phyloP scores from a whole-genome alignment of 2,797 vertebrate genomes.

The Orestias chungarensis region DNA sequence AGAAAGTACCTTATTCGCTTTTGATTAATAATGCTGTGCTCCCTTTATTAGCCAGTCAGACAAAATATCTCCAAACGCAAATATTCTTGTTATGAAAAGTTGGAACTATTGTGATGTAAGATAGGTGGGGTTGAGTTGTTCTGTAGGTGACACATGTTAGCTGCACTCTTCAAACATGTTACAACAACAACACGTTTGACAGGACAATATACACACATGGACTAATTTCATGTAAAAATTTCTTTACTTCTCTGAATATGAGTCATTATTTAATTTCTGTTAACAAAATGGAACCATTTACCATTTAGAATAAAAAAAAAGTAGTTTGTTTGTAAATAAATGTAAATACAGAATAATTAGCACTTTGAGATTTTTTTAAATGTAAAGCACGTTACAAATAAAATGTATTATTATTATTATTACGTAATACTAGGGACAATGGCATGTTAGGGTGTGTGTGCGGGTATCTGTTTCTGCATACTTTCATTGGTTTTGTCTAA shows the following conservation, averaged over 20 bases:
- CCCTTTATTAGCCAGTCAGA: neutral
- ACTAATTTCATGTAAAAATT: neutral
- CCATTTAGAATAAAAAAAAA: neutral
- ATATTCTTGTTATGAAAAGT: neutral
- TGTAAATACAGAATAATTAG: neutral
- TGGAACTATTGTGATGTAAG: neutral
- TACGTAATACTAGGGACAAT: too few species aligned
- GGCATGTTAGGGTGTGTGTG: neutral
- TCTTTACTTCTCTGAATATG: neutral
- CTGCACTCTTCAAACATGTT: conserved; percentile 17
- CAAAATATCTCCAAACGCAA: neutral
- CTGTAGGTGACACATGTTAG: conserved; percentile 25
- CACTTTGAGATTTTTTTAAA: too few species aligned
- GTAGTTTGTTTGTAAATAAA: too few species aligned
- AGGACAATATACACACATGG: neutral
- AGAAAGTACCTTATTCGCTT: conserved; percentile 6
- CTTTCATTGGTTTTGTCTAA: neutral
- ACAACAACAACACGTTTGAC: neutral
- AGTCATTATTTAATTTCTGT: neutral
- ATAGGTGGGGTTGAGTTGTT: neutral
- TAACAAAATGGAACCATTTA: neutral
- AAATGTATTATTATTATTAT: too few species aligned
- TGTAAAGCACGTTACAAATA: too few species aligned
- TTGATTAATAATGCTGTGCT: neutral
- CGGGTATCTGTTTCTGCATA: neutral